Conservation (phyloP, 2,888 invertebrate species). For the Leucania comma region DNA sequence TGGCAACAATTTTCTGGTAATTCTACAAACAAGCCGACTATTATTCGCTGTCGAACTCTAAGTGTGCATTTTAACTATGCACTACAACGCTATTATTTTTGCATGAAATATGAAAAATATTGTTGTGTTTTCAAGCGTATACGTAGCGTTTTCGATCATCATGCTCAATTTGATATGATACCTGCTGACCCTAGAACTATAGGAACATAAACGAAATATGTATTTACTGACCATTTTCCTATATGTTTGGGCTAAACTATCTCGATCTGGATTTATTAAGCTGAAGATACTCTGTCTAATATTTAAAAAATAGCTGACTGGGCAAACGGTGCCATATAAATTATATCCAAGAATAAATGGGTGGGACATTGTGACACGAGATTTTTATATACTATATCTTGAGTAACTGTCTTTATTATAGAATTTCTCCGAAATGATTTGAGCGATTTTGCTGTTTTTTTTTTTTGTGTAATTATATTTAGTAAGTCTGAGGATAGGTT, state of each 20-base stretch:
- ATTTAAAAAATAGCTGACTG: too few relatives aligned
- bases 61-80: slow-evolving; percentile 34
- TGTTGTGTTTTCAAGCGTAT: neutral
- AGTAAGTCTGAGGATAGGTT: too few relatives aligned
- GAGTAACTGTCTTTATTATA: too few relatives aligned
- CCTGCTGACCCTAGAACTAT: too few relatives aligned
- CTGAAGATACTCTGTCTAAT: too few relatives aligned
- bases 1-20: slow-evolving; percentile 44
- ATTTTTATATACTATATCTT: too few relatives aligned
- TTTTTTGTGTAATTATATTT: too few relatives aligned
- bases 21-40: slow-evolving; percentile 34
- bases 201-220: neutral
- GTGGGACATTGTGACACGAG: too few relatives aligned
- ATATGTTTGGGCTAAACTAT: neutral
- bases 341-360: too few relatives aligned
- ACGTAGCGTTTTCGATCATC: slow-evolving; percentile 2
- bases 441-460: too few relatives aligned
- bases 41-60: slow-evolving; percentile 36
- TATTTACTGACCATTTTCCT: neutral
- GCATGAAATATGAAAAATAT: slow-evolving; percentile 11
- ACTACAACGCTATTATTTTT: slow-evolving; percentile 21
- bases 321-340: too few relatives aligned
- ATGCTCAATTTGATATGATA: neutral
- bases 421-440: too few relatives aligned
- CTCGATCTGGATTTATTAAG: neutral